Percentiles rank a stretch among this genome's conserved stretches.
phyloP scores from a whole-genome alignment of 2,113 vertebrate species.

The Leptobrachium leishanense region DNA sequence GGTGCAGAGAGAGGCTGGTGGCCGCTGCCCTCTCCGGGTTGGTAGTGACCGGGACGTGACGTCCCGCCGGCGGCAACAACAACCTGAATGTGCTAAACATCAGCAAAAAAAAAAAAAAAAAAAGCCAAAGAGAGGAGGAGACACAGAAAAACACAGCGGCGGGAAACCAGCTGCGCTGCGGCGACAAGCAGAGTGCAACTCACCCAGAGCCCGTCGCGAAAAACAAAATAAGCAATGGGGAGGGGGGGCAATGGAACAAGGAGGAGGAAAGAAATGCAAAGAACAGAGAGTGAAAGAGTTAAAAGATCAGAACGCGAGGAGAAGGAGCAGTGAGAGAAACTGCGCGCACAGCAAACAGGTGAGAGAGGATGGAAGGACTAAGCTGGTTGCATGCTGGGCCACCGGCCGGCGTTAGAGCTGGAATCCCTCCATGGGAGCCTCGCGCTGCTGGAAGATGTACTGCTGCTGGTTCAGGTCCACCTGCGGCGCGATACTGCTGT shows the following conservation, averaged over 20 bases:
- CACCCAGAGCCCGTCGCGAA: no score
- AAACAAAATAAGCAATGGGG: neutral
- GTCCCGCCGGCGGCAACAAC: constrained; percentile 12
- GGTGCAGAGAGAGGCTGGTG: constrained; percentile 5
- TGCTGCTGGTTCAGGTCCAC: constrained; percentile 97
- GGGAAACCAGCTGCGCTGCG: no score
- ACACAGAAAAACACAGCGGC: no score
- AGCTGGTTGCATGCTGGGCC: constrained; percentile 62
- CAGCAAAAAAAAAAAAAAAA: neutral
- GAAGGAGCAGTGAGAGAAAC: neutral
- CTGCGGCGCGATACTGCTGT: constrained; percentile 87
- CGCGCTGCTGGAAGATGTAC: constrained; percentile 97
- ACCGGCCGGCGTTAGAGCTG: constrained; percentile 80
- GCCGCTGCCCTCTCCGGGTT: neutral
- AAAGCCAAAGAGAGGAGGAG: neutral
- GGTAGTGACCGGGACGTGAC: neutral
- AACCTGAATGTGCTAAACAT: neutral
- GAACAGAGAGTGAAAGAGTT: neutral
- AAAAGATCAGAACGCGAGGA: neutral
- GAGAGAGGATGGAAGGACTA: constrained; percentile 74
- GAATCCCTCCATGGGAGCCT: constrained; percentile 97
- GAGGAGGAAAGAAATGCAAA: neutral
- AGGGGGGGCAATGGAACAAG: neutral
- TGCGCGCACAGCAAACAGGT: constrained; percentile 78
- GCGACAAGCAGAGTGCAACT: no score